Conservation (phyloP, 2,888 invertebrate genomes). For the Stenodera caucasica region DNA sequence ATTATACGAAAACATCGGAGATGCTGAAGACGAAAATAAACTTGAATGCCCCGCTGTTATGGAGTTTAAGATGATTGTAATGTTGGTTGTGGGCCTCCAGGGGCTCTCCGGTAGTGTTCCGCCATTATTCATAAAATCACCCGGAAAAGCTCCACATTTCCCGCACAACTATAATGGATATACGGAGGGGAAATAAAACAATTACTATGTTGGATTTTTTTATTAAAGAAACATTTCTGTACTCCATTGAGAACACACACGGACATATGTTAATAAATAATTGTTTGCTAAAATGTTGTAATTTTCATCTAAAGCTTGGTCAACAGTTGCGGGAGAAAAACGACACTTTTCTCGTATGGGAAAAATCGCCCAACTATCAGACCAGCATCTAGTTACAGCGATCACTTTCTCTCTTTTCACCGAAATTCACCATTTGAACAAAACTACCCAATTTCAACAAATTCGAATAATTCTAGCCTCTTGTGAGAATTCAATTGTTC, state of each 20-base stretch:
- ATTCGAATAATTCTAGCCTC: too few species aligned
- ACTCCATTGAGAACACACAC: conserved; percentile 62
- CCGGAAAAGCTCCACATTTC: too few species aligned
- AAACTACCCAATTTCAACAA: too few species aligned
- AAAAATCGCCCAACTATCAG: conserved; percentile 9
- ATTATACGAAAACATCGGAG: conserved; percentile 38
- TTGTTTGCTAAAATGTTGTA: conserved; percentile 46
- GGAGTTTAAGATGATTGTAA: conserved; percentile 7
- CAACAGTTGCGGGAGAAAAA: conserved; percentile 41
- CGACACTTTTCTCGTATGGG: conserved; percentile 11
- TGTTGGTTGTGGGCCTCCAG: conserved; percentile 11
- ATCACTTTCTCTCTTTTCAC: conserved; percentile 1
- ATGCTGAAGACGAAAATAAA: conserved; percentile 41
- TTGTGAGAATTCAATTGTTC: too few species aligned
- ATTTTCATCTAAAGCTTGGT: conserved; percentile 50
- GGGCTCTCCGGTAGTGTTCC: too few species aligned
- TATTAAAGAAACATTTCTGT: conserved; percentile 63
- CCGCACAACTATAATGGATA: too few species aligned
- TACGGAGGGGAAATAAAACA: conserved; percentile 19
- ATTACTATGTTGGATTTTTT: conserved; percentile 42
- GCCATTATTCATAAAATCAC: too few species aligned
- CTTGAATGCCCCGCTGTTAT: conserved; percentile 41
- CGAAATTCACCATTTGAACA: conserved; percentile 13
- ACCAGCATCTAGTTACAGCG: conserved; percentile 11
- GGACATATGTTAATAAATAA: conserved; percentile 55